Evolutionary conservation across 2,113 vertebrate species (phyloP).

Genomic region (Rallus limicola): DNA sequence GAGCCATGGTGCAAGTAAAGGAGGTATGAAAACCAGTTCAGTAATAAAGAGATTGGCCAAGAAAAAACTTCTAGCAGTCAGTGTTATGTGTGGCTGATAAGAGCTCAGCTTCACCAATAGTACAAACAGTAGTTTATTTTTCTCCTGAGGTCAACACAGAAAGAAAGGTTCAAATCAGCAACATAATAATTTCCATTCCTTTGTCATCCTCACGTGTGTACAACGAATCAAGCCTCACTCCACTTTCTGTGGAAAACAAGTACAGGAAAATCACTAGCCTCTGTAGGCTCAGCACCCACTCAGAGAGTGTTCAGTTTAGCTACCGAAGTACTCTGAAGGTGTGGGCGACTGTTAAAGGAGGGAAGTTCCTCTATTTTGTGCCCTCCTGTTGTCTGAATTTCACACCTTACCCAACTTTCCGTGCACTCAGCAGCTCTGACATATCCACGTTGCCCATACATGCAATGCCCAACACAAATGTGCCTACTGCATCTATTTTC

Average conservation of each 20-base stretch:
- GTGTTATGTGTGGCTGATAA: background rate
- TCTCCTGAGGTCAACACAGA: background rate
- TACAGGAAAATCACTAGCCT: background rate
- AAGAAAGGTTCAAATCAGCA: background rate
- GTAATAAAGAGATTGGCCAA: background rate
- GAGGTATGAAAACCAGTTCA: background rate
- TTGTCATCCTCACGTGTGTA: background rate
- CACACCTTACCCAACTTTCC: background rate
- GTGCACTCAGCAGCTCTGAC: background rate
- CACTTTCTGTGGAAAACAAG: background rate
- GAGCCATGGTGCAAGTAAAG: background rate
- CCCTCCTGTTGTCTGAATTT: background rate
- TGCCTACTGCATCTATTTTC: background rate
- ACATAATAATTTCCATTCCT: background rate
- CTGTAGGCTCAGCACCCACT: background rate
- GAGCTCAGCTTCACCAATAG: background rate
- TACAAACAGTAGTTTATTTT: background rate
- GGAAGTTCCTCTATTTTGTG: background rate
- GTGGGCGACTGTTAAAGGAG: background rate
- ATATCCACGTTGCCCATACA: background rate
- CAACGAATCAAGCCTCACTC: background rate
- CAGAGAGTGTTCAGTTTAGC: background rate
- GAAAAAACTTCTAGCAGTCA: background rate
- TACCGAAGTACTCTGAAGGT: background rate
- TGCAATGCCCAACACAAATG: background rate